Evolutionary conservation across 2,113 vertebrate species (phyloP).

Genomic region (Rhombomys opimus): DNA sequence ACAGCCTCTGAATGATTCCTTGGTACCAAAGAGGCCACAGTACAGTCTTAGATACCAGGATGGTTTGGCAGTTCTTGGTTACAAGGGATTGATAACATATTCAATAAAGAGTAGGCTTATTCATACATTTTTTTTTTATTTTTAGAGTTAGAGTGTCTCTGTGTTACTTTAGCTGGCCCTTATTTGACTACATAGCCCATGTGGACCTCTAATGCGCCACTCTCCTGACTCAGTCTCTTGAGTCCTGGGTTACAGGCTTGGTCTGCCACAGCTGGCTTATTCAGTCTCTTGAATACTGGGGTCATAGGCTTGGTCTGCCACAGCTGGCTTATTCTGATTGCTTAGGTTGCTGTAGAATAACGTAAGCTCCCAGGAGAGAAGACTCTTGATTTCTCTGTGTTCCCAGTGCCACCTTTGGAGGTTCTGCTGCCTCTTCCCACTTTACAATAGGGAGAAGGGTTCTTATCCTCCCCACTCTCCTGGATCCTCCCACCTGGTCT

Average conservation of each 20-base stretch:
- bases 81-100: background rate
- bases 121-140: background rate
- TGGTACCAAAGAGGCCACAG: background rate
- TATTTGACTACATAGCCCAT: too few relatives aligned
- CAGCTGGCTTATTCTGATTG: background rate
- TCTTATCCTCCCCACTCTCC: background rate
- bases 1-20: background rate
- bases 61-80: background rate
- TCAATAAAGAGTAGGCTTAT: background rate
- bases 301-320: background rate
- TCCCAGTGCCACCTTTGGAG: background rate
- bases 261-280: background rate
- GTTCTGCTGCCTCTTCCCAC: background rate
- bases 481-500: background rate
- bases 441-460: background rate
- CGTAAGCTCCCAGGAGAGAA: background rate
- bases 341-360: background rate
- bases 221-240: background rate
- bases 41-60: background rate
- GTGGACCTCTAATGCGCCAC: background rate
- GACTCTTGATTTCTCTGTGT: background rate
- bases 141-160: background rate
- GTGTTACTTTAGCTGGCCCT: background rate
- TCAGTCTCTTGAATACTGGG: background rate
- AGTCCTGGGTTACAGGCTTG: background rate